These are phyloP conservation scores for Labrus mixtus DNA, from an alignment of 2,113 vertebrate genomes.

Conservation along the genomic window DNA sequence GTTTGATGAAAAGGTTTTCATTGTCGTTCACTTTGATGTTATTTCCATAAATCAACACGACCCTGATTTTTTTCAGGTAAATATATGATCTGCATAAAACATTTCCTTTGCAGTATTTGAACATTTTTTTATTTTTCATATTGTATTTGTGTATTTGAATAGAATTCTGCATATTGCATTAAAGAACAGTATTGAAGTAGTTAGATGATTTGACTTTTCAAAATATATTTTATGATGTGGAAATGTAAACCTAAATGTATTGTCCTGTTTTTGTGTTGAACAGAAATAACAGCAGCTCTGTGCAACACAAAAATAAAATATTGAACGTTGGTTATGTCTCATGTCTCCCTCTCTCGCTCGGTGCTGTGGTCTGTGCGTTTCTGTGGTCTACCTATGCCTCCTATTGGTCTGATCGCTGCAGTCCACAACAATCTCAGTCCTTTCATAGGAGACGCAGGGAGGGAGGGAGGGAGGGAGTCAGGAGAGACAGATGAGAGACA, in stretches of 20 bases:
- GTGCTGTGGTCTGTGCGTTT: conserved; percentile 70
- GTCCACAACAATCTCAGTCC: conserved; percentile 77
- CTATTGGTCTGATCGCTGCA: conserved; percentile 88
- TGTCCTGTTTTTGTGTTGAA: conserved; percentile 16
- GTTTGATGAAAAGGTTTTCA: too few relatives aligned
- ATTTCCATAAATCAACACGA: too few relatives aligned
- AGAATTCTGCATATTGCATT: neutral
- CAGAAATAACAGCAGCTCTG: conserved; percentile 31
- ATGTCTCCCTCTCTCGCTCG: conserved; percentile 28
- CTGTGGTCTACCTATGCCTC: conserved; percentile 90
- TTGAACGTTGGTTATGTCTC: conserved; percentile 37
- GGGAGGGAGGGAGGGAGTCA: conserved; percentile 42
- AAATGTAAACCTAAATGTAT: conserved; percentile 3
- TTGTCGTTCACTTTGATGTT: too few relatives aligned
- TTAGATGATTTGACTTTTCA: neutral
- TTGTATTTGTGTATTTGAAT: neutral
- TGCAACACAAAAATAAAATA: conserved; percentile 48
- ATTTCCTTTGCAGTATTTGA: neutral
- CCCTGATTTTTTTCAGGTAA: too few relatives aligned
- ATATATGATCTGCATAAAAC: too few relatives aligned
- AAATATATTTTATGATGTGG: neutral
- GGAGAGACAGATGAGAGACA: conserved; percentile 65
- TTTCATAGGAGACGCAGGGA: conserved; percentile 51
- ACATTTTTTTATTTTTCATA: neutral
- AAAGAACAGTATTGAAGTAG: neutral